These are phyloP conservation scores for Agrochola lota DNA, from an alignment of 2,888 invertebrate species.

Conservation along the genomic window DNA sequence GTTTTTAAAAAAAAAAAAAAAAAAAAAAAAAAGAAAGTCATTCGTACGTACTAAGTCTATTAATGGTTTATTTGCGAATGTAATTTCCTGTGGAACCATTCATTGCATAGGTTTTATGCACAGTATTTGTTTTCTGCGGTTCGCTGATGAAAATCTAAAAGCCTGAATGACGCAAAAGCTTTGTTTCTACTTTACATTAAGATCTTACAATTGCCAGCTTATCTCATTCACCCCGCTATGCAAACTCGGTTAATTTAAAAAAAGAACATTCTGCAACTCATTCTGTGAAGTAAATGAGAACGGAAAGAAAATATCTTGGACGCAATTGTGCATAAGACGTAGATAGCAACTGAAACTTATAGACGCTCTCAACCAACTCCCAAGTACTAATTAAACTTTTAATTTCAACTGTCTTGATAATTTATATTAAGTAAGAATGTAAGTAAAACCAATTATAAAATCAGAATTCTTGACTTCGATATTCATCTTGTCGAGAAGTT, in stretches of 20 bases:
- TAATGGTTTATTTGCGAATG: neutral
- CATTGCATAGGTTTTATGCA: slow-evolving; percentile 25
- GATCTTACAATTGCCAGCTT: slow-evolving; percentile 34
- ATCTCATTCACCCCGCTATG: slow-evolving; percentile 20
- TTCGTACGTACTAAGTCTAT: neutral
- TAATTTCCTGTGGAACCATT: neutral
- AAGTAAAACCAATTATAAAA: slow-evolving; percentile 51
- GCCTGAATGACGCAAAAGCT: neutral
- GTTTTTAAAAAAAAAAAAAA: too few species aligned
- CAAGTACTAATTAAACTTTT: slow-evolving; percentile 62
- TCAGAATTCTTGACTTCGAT: slow-evolving; percentile 24
- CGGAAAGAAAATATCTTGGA: slow-evolving; percentile 46
- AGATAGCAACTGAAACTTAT: slow-evolving; percentile 53
- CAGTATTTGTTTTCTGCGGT: slow-evolving; percentile 2
- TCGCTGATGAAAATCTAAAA: slow-evolving; percentile 5
- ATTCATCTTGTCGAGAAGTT: slow-evolving; percentile 44
- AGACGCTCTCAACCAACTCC: slow-evolving; percentile 41
- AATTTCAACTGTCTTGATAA: slow-evolving; percentile 58
- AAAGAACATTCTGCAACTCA: slow-evolving; percentile 45
- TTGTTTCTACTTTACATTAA: slow-evolving; percentile 30
- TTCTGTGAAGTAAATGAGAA: slow-evolving; percentile 49
- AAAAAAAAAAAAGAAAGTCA: too few species aligned
- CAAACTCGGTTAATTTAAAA: slow-evolving; percentile 54
- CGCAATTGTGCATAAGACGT: slow-evolving; percentile 51
- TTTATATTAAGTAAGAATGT: slow-evolving; percentile 59